Percentiles rank a stretch among this genome's conserved stretches.
phyloP scores from a whole-genome alignment of 2,113 vertebrate species.

The Macquaria australasica region DNA sequence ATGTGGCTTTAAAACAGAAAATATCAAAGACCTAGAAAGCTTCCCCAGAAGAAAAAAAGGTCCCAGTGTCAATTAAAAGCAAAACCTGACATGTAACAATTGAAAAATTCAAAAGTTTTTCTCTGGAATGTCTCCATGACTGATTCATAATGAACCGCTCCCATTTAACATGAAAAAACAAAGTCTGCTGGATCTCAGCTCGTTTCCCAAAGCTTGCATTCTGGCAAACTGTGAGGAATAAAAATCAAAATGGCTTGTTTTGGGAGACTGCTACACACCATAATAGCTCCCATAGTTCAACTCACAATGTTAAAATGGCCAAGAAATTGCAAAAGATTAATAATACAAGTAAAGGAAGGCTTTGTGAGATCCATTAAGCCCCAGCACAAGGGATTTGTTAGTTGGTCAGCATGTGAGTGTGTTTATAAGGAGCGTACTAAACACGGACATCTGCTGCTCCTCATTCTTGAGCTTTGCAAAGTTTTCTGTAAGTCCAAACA shows the following conservation, averaged over 20 bases:
- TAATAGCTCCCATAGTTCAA: conserved; percentile 7
- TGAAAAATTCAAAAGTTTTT: neutral
- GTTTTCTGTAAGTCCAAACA: conserved; percentile 24
- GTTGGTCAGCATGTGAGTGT: conserved; percentile 25
- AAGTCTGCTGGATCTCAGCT: conserved; percentile 24
- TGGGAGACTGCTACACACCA: neutral
- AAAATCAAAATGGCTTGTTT: conserved; percentile 14
- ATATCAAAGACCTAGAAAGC: neutral
- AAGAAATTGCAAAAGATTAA: conserved; percentile 7
- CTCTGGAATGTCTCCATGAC: conserved; percentile 36
- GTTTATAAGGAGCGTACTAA: conserved; percentile 33
- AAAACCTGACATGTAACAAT: neutral
- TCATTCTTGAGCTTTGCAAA: neutral
- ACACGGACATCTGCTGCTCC: conserved; percentile 40
- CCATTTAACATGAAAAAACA: conserved; percentile 60
- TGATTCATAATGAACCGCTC: conserved; percentile 33
- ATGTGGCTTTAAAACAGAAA: neutral
- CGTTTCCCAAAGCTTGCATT: conserved; percentile 12
- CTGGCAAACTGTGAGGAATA: conserved; percentile 35
- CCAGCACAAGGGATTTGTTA: conserved; percentile 1
- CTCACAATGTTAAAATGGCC: conserved; percentile 14
- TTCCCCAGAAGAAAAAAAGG: neutral
- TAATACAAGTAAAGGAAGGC: neutral
- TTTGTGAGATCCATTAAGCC: conserved; percentile 10
- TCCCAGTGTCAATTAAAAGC: neutral